Base-by-base conservation (phyloP, 2,888 invertebrate species). In the Loripinus fragilis region DNA sequence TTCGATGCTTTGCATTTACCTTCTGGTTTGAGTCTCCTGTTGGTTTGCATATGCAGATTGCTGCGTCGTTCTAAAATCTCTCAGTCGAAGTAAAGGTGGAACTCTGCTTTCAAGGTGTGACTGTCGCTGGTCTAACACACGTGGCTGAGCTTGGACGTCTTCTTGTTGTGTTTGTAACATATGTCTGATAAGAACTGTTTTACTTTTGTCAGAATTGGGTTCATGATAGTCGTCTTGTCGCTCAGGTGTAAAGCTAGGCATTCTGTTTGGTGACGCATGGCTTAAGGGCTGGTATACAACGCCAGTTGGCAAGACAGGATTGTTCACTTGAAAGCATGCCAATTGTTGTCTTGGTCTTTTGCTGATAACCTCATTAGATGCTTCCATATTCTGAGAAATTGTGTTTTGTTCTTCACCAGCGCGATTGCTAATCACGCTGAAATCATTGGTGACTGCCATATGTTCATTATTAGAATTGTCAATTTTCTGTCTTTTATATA, bases 401-500 rank as follows among this genome's bases (percentile, higher is more conserved):
- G 8, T 33, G 2, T 60, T 33, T 33, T 30, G 60, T 3, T 60
- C 60, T 10, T 3, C 23, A 33, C 10, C 60, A 33, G 3, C 28
- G 17, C 17, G 8, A 60, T 3, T 3, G 5, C 30, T 17, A 1
- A 33, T 17, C 33, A 20, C 60, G 1, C 33, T 33, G 15, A 10
- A 10, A n/a, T 60, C 60, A 12, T 17, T 33, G 7, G 12, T 2
- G 5, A 25, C 25, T 20, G 25, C 8, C 3, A 52, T 2, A 7
- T 25, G 12, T 52, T 52, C 52, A 23, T 52, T 25, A 52, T 8
- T 8, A 33, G 33, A 8, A 60, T 15, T 33, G 8, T 60, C 82
- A n/a, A 67, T 28, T 71, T 67, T 77, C 50, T 72, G 78, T 25
- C 86, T 70, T 68, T 80, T 85, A 41, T 79, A 81, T 30, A 87